Percentiles rank a stretch among this genome's conserved stretches.
These are phyloP conservation scores for Leptodactylus fuscus DNA, from an alignment of 2,113 vertebrate species.

Conservation along the genomic window DNA sequence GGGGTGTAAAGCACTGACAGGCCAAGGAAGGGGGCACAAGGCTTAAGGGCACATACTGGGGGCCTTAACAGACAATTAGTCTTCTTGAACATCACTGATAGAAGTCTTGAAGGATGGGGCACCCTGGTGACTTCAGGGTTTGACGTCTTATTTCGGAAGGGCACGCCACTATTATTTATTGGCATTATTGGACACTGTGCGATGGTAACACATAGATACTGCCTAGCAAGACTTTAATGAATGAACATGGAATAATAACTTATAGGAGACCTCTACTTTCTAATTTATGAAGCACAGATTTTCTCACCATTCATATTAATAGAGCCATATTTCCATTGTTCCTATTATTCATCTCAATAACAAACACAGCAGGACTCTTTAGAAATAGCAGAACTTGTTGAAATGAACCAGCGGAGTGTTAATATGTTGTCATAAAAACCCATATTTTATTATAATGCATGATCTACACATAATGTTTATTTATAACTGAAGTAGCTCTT, in stretches of 20 bases:
- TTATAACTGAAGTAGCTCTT: neutral
- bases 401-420: slow-evolving; percentile 40
- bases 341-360: slow-evolving; percentile 21
- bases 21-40: too few species aligned
- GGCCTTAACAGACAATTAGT: too few species aligned
- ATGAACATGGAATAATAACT: neutral
- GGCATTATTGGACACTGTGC: too few species aligned
- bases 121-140: too few species aligned
- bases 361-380: slow-evolving; percentile 31
- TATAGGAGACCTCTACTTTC: neutral
- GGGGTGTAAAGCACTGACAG: too few species aligned
- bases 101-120: too few species aligned
- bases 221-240: too few species aligned
- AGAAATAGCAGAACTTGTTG: slow-evolving; percentile 33
- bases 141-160: neutral
- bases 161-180: neutral
- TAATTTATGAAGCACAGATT: neutral
- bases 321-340: slow-evolving; percentile 14
- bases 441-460: slow-evolving; percentile 7
- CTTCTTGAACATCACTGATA: too few species aligned
- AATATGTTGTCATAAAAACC: slow-evolving; percentile 25
- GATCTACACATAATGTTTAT: neutral
- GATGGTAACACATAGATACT: too few species aligned
- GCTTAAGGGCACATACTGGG: too few species aligned
- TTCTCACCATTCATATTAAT: slow-evolving; percentile 7